These are phyloP conservation scores for Leptestheria dahalacensis DNA, from an alignment of 1,140 invertebrate genomes.

Conservation along the genomic window DNA sequence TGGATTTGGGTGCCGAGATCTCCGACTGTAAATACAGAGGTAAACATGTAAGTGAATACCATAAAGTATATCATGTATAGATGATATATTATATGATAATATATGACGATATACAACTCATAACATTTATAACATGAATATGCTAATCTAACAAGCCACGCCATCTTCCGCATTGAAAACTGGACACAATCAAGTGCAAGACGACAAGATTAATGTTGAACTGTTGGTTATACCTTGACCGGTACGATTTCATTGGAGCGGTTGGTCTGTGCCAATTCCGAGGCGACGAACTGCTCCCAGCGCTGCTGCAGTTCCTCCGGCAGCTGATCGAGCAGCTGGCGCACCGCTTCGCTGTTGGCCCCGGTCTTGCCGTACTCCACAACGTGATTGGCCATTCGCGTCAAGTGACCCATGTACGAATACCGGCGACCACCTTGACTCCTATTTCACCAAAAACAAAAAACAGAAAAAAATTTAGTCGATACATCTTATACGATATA, in stretches of 20 bases:
- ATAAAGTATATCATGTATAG: too few species aligned
- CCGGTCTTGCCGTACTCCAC: constrained; percentile 31
- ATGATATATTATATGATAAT: too few species aligned
- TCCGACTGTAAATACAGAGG: constrained; percentile 3
- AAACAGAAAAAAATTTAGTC: too few species aligned
- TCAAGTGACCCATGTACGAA: constrained; percentile 63
- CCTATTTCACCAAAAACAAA: constrained; percentile 23
- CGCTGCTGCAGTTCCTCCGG: constrained; percentile 35
- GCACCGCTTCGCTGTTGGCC: constrained; percentile 28
- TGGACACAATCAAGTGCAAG: too few species aligned
- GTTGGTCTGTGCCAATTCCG: constrained; percentile 41
- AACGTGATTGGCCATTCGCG: constrained; percentile 51
- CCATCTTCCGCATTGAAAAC: too few species aligned
- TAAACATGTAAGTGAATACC: neutral
- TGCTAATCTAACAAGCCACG: too few species aligned
- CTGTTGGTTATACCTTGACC: constrained; percentile 16
- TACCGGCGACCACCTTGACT: constrained; percentile 36
- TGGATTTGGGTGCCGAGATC: constrained; percentile 26
- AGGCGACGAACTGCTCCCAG: constrained; percentile 43
- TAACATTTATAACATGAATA: too few species aligned
- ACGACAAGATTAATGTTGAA: neutral
- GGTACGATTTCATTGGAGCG: constrained; percentile 38
- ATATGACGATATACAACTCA: too few species aligned
- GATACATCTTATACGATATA: too few species aligned
- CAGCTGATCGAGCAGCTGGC: constrained; percentile 31